A percentile compares a stretch with the other conserved stretches of the same genome.
Evolutionary conservation across 2,888 invertebrate genomes (phyloP).

Genomic region (Ypsolopha sequella): DNA sequence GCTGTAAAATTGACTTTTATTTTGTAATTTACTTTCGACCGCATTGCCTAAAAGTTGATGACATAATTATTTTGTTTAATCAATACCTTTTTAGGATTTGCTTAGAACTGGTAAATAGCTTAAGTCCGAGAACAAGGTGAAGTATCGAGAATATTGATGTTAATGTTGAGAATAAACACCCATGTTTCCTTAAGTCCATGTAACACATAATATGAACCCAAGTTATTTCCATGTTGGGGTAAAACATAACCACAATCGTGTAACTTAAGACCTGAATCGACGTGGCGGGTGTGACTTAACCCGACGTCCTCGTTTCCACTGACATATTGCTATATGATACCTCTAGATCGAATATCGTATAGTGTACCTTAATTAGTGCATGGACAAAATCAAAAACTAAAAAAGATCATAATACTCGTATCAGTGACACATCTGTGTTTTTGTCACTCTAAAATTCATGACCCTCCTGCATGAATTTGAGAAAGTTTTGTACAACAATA

Average conservation of each 20-base stretch:
- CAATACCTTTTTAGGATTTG: neutral
- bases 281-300: neutral
- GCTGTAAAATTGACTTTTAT: conserved; percentile 44
- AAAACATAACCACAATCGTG: neutral
- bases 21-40: conserved; percentile 28
- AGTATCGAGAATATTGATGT: too few species aligned
- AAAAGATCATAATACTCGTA: conserved; percentile 9
- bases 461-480: too few species aligned
- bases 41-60: conserved; percentile 7
- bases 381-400: conserved; percentile 38
- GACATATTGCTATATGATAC: conserved; percentile 52
- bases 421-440: too few species aligned
- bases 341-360: conserved; percentile 39
- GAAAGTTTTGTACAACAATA: too few species aligned
- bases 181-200: too few species aligned
- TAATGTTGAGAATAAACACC: too few species aligned
- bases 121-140: too few species aligned
- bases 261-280: conserved; percentile 14
- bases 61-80: conserved; percentile 2
- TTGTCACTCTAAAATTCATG: too few species aligned
- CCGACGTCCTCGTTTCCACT: conserved; percentile 30
- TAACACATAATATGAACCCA: too few species aligned
- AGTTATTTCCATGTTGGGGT: too few species aligned
- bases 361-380: conserved; percentile 46
- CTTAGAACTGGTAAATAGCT: neutral